Evolutionary conservation across 2,888 invertebrate species (phyloP).

Genomic region (Pterobdella sp.): DNA sequence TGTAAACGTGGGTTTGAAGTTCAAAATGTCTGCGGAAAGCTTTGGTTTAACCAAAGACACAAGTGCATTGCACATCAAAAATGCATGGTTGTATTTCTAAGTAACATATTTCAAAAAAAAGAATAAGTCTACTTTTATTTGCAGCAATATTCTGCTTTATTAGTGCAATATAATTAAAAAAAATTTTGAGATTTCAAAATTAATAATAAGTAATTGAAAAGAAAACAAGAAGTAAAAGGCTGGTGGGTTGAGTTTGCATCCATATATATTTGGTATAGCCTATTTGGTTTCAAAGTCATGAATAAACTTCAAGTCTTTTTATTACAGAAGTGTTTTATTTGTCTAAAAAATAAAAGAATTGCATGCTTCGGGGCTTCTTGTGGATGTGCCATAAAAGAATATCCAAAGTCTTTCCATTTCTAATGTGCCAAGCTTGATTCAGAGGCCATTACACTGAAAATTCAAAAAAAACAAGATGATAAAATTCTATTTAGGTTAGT

Average conservation of each 20-base stretch:
- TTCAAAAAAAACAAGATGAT: slow-evolving; percentile 15
- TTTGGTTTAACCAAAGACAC: slow-evolving; percentile 36
- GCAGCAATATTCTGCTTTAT: slow-evolving; percentile 45
- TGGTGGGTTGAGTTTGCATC: slow-evolving; percentile 51
- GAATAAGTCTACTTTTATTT: neutral
- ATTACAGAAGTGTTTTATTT: slow-evolving; percentile 62
- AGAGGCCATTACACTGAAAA: slow-evolving; percentile 21
- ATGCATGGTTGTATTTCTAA: slow-evolving; percentile 40
- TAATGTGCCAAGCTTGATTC: slow-evolving; percentile 56
- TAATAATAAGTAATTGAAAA: slow-evolving; percentile 54
- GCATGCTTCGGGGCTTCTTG: slow-evolving; percentile 59
- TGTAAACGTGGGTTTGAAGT: slow-evolving; percentile 38
- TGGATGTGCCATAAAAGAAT: slow-evolving; percentile 60
- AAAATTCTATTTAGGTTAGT: slow-evolving; percentile 15
- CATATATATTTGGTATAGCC: neutral
- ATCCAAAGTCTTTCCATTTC: slow-evolving; percentile 65
- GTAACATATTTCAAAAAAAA: neutral
- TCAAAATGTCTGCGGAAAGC: slow-evolving; percentile 38
- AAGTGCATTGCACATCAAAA: slow-evolving; percentile 39
- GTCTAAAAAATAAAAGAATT: slow-evolving; percentile 50
- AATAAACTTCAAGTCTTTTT: too few relatives aligned
- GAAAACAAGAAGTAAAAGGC: slow-evolving; percentile 58
- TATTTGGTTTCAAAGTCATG: neutral
- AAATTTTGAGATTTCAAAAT: slow-evolving; percentile 45
- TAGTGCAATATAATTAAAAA: slow-evolving; percentile 42